Evolutionary conservation across 2,888 invertebrate genomes (phyloP).

Genomic region (Athetis lepigone): DNA sequence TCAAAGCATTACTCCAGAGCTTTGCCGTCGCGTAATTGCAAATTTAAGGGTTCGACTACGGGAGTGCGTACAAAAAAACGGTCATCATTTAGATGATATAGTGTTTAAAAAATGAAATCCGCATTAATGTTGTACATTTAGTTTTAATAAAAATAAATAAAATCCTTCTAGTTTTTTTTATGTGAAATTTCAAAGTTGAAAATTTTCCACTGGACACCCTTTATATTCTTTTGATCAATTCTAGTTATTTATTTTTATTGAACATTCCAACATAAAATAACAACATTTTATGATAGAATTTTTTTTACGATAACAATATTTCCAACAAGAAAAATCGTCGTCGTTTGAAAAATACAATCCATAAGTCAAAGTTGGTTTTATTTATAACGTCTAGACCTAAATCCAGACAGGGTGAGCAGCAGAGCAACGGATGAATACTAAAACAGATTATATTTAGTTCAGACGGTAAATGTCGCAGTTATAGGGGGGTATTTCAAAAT

Average conservation of each 20-base stretch:
- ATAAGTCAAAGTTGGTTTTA: constrained; percentile 38
- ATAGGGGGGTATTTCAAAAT: constrained; percentile 42
- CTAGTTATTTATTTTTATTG: background rate
- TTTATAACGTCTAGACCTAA: constrained; percentile 71
- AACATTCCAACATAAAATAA: background rate
- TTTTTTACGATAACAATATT: constrained; percentile 13
- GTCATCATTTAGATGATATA: no score
- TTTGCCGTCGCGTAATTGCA: no score
- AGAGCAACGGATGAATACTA: constrained; percentile 45
- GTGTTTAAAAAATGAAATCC: no score
- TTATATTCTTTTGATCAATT: background rate
- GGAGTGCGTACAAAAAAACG: no score
- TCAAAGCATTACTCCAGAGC: no score
- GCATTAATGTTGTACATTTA: no score
- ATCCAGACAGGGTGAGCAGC: constrained; percentile 66
- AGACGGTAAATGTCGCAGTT: constrained; percentile 47
- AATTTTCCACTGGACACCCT: no score
- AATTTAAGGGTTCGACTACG: no score
- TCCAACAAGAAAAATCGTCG: background rate
- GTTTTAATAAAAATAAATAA: no score
- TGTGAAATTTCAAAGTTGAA: no score
- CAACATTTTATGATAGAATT: no score
- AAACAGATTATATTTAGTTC: constrained; percentile 60
- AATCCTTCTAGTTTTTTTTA: no score
- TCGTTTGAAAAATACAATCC: constrained; percentile 20